Base-by-base conservation (phyloP, 2,888 invertebrate species). In the Drosophila leonis region DNA sequence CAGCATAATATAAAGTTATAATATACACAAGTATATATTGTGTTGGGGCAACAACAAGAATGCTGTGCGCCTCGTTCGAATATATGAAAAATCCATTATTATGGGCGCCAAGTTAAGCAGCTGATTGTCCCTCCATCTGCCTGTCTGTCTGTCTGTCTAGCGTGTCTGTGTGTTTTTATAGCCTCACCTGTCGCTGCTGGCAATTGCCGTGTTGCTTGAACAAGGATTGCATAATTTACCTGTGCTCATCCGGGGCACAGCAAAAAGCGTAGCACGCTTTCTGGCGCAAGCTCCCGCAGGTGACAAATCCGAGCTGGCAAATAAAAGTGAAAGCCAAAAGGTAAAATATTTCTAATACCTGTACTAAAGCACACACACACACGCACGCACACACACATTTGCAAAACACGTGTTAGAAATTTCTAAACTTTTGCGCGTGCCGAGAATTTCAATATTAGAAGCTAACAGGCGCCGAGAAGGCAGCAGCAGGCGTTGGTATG, bases 171-270 rank as follows among this genome's bases (percentile, higher is more conserved):
- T 46, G 5, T 20, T 56, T 39, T 56, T 12, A 54, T 39, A 35
- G 24, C n/a, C 62, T 73, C 75, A 83, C 83, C 83, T 83, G 83
- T 78, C 87, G 87, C 80, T 80, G 63, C 13, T 75, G 81, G 80
- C 75, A 78, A 33, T 71, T 71, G 75, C 84, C 80, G 67, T 69
- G 65, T 81, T 80, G 69, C 80, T 62, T 55, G 75, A 84, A 77
- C 90, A 90, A 90, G 88, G 92, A 92, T 92, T 92, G 92, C 92
- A 92, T 92, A 92, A 92, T 92, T 92, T 92, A 92, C 92, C 92
- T 92, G 92, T 83, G 83, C 79, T 59, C 82, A 92, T 84, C 91
- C 90, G 92, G 92, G 78, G 75, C 71, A 12, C 92, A 92, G 92
- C 65, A 82, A 86, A 67, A 87, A 66, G 18, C 33, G 61, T 66